phyloP scores from a whole-genome alignment of 2,888 invertebrate species.

The Athalia rosae region DNA sequence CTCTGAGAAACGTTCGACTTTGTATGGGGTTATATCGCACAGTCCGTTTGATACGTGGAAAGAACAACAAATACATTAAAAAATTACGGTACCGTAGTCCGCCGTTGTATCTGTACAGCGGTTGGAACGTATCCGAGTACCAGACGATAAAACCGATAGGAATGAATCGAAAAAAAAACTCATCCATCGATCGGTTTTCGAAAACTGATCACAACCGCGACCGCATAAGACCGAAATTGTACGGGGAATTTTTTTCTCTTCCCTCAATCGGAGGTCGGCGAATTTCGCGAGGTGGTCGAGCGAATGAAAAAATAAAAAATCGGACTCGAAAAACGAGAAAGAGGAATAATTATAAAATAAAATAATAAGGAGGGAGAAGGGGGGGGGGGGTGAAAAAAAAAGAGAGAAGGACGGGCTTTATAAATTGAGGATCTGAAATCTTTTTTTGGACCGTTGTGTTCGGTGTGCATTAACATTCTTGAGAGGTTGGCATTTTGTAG shows the following conservation, averaged over 20 bases:
- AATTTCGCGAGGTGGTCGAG: background rate
- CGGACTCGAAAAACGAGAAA: too few relatives aligned
- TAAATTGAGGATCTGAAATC: slow-evolving; percentile 39
- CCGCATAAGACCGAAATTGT: too few relatives aligned
- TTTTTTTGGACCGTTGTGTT: slow-evolving; percentile 24
- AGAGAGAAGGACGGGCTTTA: background rate
- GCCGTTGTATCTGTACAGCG: background rate
- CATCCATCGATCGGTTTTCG: background rate
- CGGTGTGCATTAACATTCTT: slow-evolving; percentile 65
- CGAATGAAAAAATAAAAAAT: background rate
- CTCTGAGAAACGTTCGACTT: slow-evolving; percentile 30
- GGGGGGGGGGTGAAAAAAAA: too few relatives aligned
- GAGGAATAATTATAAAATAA: too few relatives aligned
- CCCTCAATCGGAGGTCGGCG: background rate
- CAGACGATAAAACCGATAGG: background rate
- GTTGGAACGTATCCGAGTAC: background rate
- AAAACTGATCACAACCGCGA: background rate
- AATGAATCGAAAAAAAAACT: background rate
- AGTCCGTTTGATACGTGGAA: slow-evolving; percentile 40
- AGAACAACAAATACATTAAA: slow-evolving; percentile 6
- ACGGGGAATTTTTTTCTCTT: too few relatives aligned
- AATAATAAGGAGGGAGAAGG: too few relatives aligned
- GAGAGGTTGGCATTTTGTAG: slow-evolving; percentile 58
- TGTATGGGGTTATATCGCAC: slow-evolving; percentile 21
- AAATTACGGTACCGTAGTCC: slow-evolving; percentile 27